phyloP scores from a whole-genome alignment of 92 coral and sea anemone genomes.

The Palythoa grandiflora region DNA sequence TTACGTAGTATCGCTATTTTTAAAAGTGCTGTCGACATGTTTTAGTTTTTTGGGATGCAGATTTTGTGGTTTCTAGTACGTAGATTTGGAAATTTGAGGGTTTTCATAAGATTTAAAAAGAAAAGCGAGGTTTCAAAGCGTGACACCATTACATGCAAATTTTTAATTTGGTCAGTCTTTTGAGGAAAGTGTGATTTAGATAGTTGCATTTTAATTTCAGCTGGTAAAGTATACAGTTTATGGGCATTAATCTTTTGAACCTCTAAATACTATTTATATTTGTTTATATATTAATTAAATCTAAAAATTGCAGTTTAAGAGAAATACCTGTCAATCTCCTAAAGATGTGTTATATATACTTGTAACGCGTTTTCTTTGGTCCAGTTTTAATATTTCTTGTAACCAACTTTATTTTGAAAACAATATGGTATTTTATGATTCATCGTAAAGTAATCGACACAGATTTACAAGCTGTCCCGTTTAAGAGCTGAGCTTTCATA shows the following conservation, averaged over 20 bases:
- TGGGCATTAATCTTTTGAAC: not conserved
- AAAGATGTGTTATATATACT: too few species aligned
- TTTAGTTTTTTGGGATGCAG: not conserved
- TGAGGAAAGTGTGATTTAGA: conserved; percentile 2
- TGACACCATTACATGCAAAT: conserved; percentile 16
- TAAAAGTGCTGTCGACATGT: not conserved
- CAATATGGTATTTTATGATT: too few species aligned
- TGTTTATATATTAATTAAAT: not conserved
- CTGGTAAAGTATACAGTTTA: not conserved
- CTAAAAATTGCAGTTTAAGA: not conserved
- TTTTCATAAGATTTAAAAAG: not conserved
- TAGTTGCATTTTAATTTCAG: not conserved
- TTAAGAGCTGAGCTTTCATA: too few species aligned
- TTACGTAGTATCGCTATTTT: not conserved
- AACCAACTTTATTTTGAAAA: too few species aligned
- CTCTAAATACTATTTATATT: not conserved
- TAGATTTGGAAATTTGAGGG: not conserved
- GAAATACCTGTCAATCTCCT: not conserved
- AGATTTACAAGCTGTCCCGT: too few species aligned
- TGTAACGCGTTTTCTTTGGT: too few species aligned
- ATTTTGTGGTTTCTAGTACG: not conserved
- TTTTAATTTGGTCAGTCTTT: not conserved
- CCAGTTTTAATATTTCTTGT: too few species aligned
- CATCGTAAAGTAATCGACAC: too few species aligned
- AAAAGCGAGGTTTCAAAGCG: not conserved